phyloP scores from a whole-genome alignment of 2,888 invertebrate genomes.

The Leptura quadrifasciata region DNA sequence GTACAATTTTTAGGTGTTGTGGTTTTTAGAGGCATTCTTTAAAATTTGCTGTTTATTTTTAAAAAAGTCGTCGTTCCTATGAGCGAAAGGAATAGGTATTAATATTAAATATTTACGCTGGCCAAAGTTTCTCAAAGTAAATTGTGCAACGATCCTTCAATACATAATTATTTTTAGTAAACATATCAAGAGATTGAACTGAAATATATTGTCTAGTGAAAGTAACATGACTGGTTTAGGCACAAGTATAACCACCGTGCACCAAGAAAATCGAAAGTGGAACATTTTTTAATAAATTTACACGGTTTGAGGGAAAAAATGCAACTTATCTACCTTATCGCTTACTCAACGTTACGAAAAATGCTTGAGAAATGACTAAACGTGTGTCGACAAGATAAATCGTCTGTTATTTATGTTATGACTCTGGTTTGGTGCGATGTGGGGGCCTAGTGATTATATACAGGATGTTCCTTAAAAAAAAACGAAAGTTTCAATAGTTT shows the following conservation, averaged over 20 bases:
- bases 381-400: neutral
- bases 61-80: too few species aligned
- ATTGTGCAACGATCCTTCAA: neutral
- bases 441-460: neutral
- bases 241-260: neutral
- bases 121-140: neutral
- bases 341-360: neutral
- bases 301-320: neutral
- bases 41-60: too few species aligned
- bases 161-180: slow-evolving; percentile 2
- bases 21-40: too few species aligned
- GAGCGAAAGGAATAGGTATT: too few species aligned
- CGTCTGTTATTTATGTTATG: too few species aligned
- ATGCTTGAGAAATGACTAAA: neutral
- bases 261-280: neutral
- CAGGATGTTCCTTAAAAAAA: too few species aligned
- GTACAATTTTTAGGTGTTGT: too few species aligned
- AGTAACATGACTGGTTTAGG: neutral
- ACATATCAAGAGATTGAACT: neutral
- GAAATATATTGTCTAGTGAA: neutral
- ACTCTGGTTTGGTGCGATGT: too few species aligned
- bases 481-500: too few species aligned
- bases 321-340: slow-evolving; percentile 7
- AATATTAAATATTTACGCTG: too few species aligned
- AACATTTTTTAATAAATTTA: slow-evolving; percentile 2